phyloP scores from a whole-genome alignment of 2,888 invertebrate genomes.

The Panzeria rudis region DNA sequence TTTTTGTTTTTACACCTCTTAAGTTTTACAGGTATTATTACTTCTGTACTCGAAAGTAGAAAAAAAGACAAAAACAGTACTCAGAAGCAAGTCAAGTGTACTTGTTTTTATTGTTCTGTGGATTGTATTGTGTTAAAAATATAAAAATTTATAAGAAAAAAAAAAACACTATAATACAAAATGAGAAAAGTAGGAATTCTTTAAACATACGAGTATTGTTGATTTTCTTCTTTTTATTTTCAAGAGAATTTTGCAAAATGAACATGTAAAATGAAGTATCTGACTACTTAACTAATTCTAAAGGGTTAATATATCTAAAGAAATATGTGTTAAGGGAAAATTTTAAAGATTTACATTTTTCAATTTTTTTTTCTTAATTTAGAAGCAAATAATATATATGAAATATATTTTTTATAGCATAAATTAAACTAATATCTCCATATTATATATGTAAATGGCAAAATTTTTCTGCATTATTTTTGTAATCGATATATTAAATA shows the following conservation, averaged over 20 bases:
- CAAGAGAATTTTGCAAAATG: conserved; percentile 38
- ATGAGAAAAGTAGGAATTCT: conserved; percentile 1
- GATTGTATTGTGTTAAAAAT: conserved; percentile 52
- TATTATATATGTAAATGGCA: too few species aligned
- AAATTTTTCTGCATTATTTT: too few species aligned
- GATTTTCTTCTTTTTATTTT: conserved; percentile 3
- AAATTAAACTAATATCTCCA: too few species aligned
- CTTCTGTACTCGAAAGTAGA: conserved; percentile 28
- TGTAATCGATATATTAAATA: too few species aligned
- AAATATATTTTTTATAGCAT: too few species aligned
- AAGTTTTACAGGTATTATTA: conserved; percentile 29
- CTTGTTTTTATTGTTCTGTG: conserved; percentile 61
- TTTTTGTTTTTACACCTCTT: conserved; percentile 8
- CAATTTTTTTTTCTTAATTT: neutral
- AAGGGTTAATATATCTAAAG: neutral
- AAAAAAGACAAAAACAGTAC: conserved; percentile 37
- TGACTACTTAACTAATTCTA: neutral
- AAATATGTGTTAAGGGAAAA: neutral
- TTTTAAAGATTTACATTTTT: neutral
- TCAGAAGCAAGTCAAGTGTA: conserved; percentile 57
- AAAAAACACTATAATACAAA: conserved; percentile 22
- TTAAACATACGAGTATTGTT: conserved; percentile 34
- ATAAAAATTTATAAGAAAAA: conserved; percentile 44
- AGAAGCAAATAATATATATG: too few species aligned
- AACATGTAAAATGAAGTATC: conserved; percentile 51